Conservation (phyloP, 2,888 invertebrate genomes). For the Brachypalpus laphriformis region DNA sequence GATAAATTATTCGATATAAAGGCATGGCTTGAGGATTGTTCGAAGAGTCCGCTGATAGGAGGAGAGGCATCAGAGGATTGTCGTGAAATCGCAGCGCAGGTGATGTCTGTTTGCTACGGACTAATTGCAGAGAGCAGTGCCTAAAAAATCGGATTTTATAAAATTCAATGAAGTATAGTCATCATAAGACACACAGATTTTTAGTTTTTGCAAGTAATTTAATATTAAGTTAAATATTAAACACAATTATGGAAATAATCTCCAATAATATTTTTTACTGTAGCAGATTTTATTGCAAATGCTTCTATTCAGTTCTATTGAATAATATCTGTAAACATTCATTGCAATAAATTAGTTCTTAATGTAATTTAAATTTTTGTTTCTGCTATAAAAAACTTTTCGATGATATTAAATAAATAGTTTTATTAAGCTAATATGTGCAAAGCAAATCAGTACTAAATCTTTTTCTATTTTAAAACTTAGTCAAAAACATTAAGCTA, state of each 20-base stretch:
- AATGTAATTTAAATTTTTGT: too few species aligned
- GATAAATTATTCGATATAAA: slow-evolving; percentile 87
- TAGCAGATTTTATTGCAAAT: background rate
- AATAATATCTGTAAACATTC: background rate
- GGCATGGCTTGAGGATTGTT: slow-evolving; percentile 86
- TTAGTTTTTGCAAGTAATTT: background rate
- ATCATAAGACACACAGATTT: too few species aligned
- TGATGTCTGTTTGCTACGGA: slow-evolving; percentile 82
- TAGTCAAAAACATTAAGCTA: too few species aligned
- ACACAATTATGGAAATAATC: background rate
- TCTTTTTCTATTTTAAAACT: too few species aligned
- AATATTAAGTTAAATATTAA: background rate
- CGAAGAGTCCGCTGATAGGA: slow-evolving; percentile 84
- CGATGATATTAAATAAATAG: too few species aligned
- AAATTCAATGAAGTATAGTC: too few species aligned
- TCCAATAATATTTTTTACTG: background rate
- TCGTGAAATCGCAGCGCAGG: slow-evolving; percentile 86
- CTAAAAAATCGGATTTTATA: background rate
- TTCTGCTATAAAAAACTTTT: too few species aligned
- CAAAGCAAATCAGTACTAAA: too few species aligned
- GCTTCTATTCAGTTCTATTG: background rate
- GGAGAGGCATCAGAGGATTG: slow-evolving; percentile 88
- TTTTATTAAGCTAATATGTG: too few species aligned
- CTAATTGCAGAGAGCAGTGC: slow-evolving; percentile 43
- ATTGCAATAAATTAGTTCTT: background rate